Evolutionary conservation across 2,797 vertebrate species (phyloP).

Genomic region (Eutrigla gurnardus): DNA sequence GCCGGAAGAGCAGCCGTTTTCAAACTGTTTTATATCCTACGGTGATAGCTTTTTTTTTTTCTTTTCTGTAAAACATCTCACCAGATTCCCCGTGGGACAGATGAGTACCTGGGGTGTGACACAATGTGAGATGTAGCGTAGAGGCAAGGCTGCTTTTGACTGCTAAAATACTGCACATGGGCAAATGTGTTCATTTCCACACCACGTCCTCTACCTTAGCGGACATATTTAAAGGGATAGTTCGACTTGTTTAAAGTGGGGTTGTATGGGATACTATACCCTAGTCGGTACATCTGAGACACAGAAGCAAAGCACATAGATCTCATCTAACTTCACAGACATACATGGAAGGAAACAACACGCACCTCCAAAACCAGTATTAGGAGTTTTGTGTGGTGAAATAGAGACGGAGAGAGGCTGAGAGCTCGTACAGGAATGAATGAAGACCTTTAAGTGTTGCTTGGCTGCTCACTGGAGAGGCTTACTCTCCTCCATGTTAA

Average conservation of each 20-base stretch:
- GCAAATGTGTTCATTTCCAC: neutral
- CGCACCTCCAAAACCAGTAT: neutral
- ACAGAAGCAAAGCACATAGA: neutral
- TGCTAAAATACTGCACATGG: neutral
- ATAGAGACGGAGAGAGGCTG: slow-evolving; percentile 34
- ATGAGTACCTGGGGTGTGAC: neutral
- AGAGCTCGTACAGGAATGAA: slow-evolving; percentile 59
- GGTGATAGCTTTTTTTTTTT: neutral
- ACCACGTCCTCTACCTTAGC: neutral
- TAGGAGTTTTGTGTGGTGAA: slow-evolving; percentile 21
- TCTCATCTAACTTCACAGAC: neutral
- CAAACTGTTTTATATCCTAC: slow-evolving; percentile 15
- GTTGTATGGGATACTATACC: neutral
- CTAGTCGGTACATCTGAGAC: too few species aligned
- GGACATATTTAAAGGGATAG: neutral
- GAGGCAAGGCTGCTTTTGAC: neutral
- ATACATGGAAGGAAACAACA: neutral
- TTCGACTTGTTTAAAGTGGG: neutral
- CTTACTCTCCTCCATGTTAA: slow-evolving; percentile 71
- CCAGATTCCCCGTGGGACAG: neutral
- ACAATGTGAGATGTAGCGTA: neutral
- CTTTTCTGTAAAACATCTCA: neutral
- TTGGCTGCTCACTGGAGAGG: slow-evolving; percentile 77
- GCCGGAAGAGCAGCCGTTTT: slow-evolving; percentile 23
- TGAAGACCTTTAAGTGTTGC: slow-evolving; percentile 77